Evolutionary conservation across 1,140 invertebrate genomes (phyloP), one percentile per base, ranked within the genome.

Genomic region (Holotrichia oblita): DNA sequence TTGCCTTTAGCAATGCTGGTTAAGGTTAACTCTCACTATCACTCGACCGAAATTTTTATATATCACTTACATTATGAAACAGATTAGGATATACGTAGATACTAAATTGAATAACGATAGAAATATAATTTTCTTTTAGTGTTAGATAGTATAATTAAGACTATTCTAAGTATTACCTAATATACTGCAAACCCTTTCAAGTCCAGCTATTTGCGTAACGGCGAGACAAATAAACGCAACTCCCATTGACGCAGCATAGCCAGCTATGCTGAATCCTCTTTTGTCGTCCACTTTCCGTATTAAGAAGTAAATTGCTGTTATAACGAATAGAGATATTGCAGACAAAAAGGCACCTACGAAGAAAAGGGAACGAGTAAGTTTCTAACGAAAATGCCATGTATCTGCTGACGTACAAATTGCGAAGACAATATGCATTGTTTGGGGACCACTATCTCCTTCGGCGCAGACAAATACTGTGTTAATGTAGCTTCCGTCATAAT

Each of bases 341-440:
- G 72, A 73, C 10, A 73, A 27, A 1, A 73, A 0, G 20, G 40
- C 72, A 8, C 72, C 72, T 73, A 73, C 8, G 40, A 40, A 4
- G 22, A 22, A 69, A 69, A 1, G 8, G 61, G 12, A 64, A 8
- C 10, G 22, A 64, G 61, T 64, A 9, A 22, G 17, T 7, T 64
- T 64, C 10, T 64, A n/a, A n/a, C 61, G 61, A 10, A 27, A 22
- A 22, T 6, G 0, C 17, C n/a, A 8, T 22, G 61, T 64, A 22
- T 10, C 22, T 24, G 17, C 17, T 34, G n/a, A 73, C 72, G 14
- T 40, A 73, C 72, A 73, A 40, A 73, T 42, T 73, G 34, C 72
- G 40, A 40, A 73, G 40, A 73, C 72, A 40, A 73, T 73, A 17
- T 73, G 27, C 72, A n/a, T 73, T 42, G 72, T 12, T 73, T 40